A percentile compares a stretch with the other conserved stretches of the same genome.
Conservation (phyloP, 2,797 vertebrate species). For the Oreochromis mossambicus region DNA sequence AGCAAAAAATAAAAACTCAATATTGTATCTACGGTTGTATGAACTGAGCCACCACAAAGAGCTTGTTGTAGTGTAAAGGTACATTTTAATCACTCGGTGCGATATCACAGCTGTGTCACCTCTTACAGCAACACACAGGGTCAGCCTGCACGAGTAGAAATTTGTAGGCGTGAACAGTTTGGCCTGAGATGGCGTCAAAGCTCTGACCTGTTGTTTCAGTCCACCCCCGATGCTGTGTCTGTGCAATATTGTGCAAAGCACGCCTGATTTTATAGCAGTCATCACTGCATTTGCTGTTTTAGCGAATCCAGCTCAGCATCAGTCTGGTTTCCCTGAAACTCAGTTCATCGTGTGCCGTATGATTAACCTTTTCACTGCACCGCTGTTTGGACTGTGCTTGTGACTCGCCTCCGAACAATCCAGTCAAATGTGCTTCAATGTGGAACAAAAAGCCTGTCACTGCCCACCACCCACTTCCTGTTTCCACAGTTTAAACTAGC, state of each 20-base stretch:
- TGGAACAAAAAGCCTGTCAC: not conserved
- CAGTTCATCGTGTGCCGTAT: not conserved
- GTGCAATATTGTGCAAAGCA: not conserved
- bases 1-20: not conserved
- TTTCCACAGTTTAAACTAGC: not conserved
- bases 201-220: not conserved
- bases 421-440: not conserved
- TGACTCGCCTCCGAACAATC: conserved; percentile 16
- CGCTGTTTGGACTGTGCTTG: conserved; percentile 8
- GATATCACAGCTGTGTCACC: not conserved
- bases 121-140: not conserved
- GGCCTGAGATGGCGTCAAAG: not conserved
- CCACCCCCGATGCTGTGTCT: not conserved
- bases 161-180: not conserved
- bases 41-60: not conserved
- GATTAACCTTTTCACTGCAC: conserved; percentile 21
- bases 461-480: not conserved
- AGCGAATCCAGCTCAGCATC: not conserved
- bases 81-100: not conserved
- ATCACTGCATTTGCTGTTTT: not conserved
- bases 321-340: conserved; percentile 2
- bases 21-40: not conserved
- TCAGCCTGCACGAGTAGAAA: not conserved
- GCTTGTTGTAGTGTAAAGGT: not conserved
- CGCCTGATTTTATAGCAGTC: not conserved